These are phyloP conservation scores for Diplazon laetatorius DNA, from an alignment of 2,888 invertebrate genomes.

Conservation along the genomic window DNA sequence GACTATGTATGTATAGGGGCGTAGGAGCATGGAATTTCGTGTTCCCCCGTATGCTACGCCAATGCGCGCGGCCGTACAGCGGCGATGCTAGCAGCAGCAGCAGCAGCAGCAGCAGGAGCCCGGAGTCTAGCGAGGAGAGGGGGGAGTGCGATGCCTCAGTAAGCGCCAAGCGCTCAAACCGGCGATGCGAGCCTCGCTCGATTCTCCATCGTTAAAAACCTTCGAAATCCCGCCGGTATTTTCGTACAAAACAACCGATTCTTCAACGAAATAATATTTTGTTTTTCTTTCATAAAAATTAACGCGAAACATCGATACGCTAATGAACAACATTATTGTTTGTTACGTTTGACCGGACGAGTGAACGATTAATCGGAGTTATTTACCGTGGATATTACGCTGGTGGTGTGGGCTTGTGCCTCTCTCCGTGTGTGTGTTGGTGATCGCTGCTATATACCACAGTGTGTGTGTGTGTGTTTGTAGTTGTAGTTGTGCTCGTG, in stretches of 20 bases:
- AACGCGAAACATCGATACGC: slow-evolving; percentile 1
- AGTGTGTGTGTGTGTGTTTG: background rate
- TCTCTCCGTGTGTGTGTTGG: background rate
- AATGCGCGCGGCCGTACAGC: slow-evolving; percentile 53
- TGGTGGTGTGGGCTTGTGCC: slow-evolving; percentile 11
- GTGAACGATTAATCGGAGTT: slow-evolving; percentile 56
- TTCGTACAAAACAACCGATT: background rate
- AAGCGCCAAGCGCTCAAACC: slow-evolving; percentile 74
- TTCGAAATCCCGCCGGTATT: slow-evolving; percentile 43
- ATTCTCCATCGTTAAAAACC: slow-evolving; percentile 35
- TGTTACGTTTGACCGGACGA: slow-evolving; percentile 52
- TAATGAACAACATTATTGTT: slow-evolving; percentile 32
- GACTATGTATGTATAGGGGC: slow-evolving; percentile 19
- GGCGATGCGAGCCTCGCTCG: slow-evolving; percentile 65
- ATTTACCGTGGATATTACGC: slow-evolving; percentile 45
- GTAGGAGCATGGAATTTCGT: slow-evolving; percentile 34
- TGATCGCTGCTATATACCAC: background rate
- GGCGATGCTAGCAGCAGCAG: slow-evolving; percentile 26
- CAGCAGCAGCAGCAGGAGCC: slow-evolving; percentile 47
- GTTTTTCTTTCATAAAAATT: background rate
- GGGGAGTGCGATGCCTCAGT: slow-evolving; percentile 73
- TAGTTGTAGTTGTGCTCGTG: slow-evolving; percentile 8
- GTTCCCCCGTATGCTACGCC: slow-evolving; percentile 51
- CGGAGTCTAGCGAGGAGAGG: slow-evolving; percentile 48
- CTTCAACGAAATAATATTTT: too few species aligned